A percentile compares a stretch with the other conserved stretches of the same genome.
These are phyloP conservation scores for Archips crataeganus DNA, from an alignment of 2,888 invertebrate species.

Conservation along the genomic window DNA sequence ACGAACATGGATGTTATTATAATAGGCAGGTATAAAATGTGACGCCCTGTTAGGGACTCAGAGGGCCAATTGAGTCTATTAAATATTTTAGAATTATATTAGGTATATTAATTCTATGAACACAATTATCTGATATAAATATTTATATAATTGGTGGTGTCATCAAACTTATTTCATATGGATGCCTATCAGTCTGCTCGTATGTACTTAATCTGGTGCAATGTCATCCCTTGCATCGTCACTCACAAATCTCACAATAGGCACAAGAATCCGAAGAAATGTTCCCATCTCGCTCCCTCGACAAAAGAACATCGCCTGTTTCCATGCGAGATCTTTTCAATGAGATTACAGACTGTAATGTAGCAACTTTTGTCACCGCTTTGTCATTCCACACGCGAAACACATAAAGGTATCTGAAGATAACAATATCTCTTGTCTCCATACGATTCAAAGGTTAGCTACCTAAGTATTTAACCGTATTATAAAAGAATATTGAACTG, in stretches of 20 bases:
- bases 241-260: neutral
- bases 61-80: too few relatives aligned
- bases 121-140: too few relatives aligned
- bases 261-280: conserved; percentile 15
- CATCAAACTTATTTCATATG: neutral
- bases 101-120: too few relatives aligned
- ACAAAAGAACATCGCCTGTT: conserved; percentile 32
- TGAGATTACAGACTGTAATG: conserved; percentile 12
- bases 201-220: neutral
- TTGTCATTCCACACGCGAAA: conserved; percentile 27
- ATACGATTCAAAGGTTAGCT: conserved; percentile 9
- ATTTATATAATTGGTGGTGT: too few relatives aligned
- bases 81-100: too few relatives aligned
- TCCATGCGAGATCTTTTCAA: conserved; percentile 19
- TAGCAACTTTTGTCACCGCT: conserved; percentile 25
- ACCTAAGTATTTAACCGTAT: conserved; percentile 12
- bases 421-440: conserved; percentile 23
- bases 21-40: too few relatives aligned
- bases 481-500: conserved; percentile 31
- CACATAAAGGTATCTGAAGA: conserved; percentile 26
- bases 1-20: too few relatives aligned
- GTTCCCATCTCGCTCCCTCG: conserved; percentile 9
- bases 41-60: too few relatives aligned
- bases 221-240: conserved; percentile 1
- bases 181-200: neutral